phyloP scores from a whole-genome alignment of 1,140 invertebrate genomes.

The Caenorhabditis tropicalis region DNA sequence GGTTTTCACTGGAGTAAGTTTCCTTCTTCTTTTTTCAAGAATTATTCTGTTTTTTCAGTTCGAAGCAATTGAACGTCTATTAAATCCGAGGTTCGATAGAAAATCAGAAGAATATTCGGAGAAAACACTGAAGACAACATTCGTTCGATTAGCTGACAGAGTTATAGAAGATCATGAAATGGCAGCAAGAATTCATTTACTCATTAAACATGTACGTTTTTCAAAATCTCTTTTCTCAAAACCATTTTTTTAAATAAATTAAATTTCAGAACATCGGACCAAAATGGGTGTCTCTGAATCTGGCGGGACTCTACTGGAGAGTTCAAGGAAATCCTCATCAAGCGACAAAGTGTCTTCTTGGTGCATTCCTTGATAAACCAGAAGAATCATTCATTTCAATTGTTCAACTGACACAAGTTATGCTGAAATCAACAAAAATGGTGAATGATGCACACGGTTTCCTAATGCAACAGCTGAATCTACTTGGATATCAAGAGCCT shows the following conservation, averaged over 20 bases:
- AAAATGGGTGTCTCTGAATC: slow-evolving; percentile 77
- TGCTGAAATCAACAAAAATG: slow-evolving; percentile 21
- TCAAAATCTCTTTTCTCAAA: not conserved
- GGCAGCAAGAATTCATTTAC: slow-evolving; percentile 80
- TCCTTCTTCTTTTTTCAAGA: not conserved
- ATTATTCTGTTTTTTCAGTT: not conserved
- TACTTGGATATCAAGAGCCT: slow-evolving; percentile 3
- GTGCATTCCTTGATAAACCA: slow-evolving; percentile 72
- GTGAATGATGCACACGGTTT: slow-evolving; percentile 17
- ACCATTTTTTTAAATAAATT: not conserved
- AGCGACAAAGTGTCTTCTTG: slow-evolving; percentile 77
- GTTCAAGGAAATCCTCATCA: slow-evolving; percentile 77
- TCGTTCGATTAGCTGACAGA: slow-evolving; percentile 76
- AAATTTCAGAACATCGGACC: slow-evolving; percentile 74
- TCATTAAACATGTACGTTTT: slow-evolving; percentile 77
- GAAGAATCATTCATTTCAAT: slow-evolving; percentile 11
- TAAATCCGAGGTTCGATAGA: slow-evolving; percentile 53
- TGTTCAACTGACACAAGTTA: slow-evolving; percentile 16
- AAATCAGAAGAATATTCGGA: slow-evolving; percentile 73
- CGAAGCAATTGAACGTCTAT: not conserved
- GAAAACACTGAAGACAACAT: slow-evolving; percentile 73
- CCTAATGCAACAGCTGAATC: not conserved
- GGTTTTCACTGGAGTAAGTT: not conserved
- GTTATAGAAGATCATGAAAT: slow-evolving; percentile 78
- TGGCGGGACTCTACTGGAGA: slow-evolving; percentile 80